Percentiles rank a stretch among this genome's conserved stretches.
Evolutionary conservation across 2,113 vertebrate genomes (phyloP).

Genomic region (Diadophis punctatus): DNA sequence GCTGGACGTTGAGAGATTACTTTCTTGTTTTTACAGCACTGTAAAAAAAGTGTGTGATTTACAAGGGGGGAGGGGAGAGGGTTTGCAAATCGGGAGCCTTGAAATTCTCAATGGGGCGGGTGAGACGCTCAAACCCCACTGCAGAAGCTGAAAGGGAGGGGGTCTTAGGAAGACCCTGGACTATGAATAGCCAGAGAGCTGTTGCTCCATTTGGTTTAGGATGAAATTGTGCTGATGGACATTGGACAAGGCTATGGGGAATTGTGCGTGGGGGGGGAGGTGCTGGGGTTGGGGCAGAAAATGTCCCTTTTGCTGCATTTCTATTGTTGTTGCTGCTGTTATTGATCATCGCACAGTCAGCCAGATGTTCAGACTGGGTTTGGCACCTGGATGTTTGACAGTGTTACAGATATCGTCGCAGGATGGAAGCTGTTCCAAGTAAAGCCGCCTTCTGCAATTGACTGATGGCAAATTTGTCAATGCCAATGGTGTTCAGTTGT

Average conservation of each 20-base stretch:
- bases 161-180: conserved; percentile 3
- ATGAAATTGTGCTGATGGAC: not conserved
- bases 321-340: not conserved
- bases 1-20: conserved; percentile 54
- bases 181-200: not conserved
- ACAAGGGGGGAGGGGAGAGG: conserved; percentile 38
- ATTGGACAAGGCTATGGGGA: not conserved
- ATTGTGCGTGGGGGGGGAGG: not conserved
- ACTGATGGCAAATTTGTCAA: no score
- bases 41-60: conserved; percentile 63
- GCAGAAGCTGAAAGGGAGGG: not conserved
- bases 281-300: not conserved
- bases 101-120: conserved; percentile 64
- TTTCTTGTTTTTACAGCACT: conserved; percentile 65
- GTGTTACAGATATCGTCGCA: no score
- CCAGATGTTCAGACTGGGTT: no score
- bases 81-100: conserved; percentile 60
- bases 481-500: no score
- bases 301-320: not conserved
- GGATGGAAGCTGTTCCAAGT: no score
- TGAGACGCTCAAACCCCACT: conserved; percentile 9
- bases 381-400: no score
- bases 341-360: no score
- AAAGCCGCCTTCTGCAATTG: no score
- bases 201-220: not conserved